Base-by-base conservation (phyloP, 2,888 invertebrate genomes). In the Pandemis cinnamomeana region DNA sequence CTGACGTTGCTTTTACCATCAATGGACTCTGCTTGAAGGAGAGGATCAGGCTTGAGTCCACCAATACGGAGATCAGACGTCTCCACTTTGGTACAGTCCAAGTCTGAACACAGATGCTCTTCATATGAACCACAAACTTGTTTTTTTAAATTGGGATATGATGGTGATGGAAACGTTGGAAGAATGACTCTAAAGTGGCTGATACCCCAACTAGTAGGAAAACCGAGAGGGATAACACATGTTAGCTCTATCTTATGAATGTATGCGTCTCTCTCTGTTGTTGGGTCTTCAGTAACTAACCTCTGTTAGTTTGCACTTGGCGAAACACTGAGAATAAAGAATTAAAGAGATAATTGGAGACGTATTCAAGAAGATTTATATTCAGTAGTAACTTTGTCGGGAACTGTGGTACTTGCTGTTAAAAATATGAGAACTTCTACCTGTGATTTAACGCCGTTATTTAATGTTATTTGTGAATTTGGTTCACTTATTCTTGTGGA, bases 221-320 rank as follows among this genome's bases (percentile, higher is more conserved):
- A 58, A 61, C 7, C 61, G 61, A 61, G 41, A n/a, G 2, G n/a
- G n/a, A 61, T n/a, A 7, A 8, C 53, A 20, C 15, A n/a, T 15
- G 51, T 7, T 55, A 20, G 15, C 27, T 36, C 3, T 20, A 1
- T 15, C 53, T 27, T 5, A 36, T 36, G 11, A 5, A 20, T 58
- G 10, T 13, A 36, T n/a, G 27, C n/a, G 13, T 46, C 48, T 48
- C 27, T 46, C 46, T 48, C n/a, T 27, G 27, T 48, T 27, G 48
- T 48, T 36, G 36, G 64, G 36, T 27, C 13, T 20, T 36, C n/a
- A 48, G 7, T 27, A 64, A 48, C 27, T 27, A 64, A 48, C 27
- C 63, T 27, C 46, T 64, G 11, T 48, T 64, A 64, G 48, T 64
- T 48, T 48, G 64, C 64, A 64, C 48, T 36, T 36, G 46, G 64